phyloP scores from a whole-genome alignment of 2,113 vertebrate genomes.

The Syngnathoides biaculeatus region DNA sequence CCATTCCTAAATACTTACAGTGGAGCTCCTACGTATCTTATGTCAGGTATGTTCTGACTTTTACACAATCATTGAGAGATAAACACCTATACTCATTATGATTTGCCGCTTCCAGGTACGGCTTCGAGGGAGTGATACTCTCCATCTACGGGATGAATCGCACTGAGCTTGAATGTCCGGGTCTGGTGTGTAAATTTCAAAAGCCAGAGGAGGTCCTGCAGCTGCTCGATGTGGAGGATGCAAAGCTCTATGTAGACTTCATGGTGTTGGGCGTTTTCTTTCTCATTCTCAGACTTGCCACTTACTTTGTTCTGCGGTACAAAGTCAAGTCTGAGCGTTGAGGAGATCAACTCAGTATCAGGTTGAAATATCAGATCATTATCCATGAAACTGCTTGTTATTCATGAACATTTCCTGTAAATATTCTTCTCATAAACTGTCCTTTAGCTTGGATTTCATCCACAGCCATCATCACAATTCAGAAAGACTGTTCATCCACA shows the following conservation, averaged over 20 bases:
- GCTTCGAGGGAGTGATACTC: constrained; percentile 94
- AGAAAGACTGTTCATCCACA: constrained; percentile 16
- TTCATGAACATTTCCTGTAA: constrained; percentile 14
- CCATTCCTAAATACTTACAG: constrained; percentile 95
- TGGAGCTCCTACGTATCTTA: constrained; percentile 98
- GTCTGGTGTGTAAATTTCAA: constrained; percentile 83
- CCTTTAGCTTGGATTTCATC: constrained; percentile 1
- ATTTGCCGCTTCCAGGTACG: constrained; percentile 76
- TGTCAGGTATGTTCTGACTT: constrained; percentile 80
- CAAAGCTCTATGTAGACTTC: constrained; percentile 96
- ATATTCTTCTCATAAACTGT: background rate
- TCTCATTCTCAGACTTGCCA: constrained; percentile 85
- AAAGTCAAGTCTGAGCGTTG: constrained; percentile 95
- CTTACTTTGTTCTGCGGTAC: constrained; percentile 93
- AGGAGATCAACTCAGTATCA: constrained; percentile 5
- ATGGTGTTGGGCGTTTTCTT: constrained; percentile 93
- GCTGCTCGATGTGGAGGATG: constrained; percentile 89
- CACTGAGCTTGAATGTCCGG: constrained; percentile 83
- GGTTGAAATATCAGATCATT: constrained; percentile 8
- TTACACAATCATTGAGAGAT: background rate
- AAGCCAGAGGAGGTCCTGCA: constrained; percentile 87
- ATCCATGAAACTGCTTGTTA: constrained; percentile 26
- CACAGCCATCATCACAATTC: constrained; percentile 22
- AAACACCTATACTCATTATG: background rate
- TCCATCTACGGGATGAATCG: constrained; percentile 97